Evolutionary conservation across 2,888 invertebrate species (phyloP), one percentile per base, ranked within the genome.

Genomic region (Acanthosoma haemorrhoidale): DNA sequence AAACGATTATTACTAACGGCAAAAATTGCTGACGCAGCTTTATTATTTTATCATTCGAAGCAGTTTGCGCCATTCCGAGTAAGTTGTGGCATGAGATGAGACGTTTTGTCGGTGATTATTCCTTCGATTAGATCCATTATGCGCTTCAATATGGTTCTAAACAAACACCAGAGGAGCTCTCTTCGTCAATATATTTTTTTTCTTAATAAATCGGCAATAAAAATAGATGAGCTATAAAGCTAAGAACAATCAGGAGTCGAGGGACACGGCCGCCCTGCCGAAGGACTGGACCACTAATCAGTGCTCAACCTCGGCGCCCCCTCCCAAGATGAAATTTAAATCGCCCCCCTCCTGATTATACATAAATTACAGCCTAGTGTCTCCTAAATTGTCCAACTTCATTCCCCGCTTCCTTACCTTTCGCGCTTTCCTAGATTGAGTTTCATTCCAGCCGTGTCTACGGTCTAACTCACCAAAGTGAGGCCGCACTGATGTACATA

Each of bases 381-480:
- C 64, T 64, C 64, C 64, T 64, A 64, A 64, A 64, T 64, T 64
- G 64, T 64, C 64, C 41, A 64, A 64, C 64, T 64, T 64, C 64
- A 64, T 64, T 64, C 64, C 64, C 38, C 16, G 25, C 18, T 39
- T 61, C 61, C 61, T 61, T 61, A 36, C 21, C 21, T 34, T 34
- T 8, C 6, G 31, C 34, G 16, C 16, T 13, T 29, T 21, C 25
- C 58, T 59, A 32, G 59, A 59, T 59, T 59, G 59, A 32, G 59
- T 59, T 34, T 32, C 51, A n/a, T 51, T 32, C 29, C 51, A 13
- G n/a, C 51, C 51, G 21, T 51, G 51, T 51, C 51, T n/a, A n/a
- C n/a, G 51, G 25, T 5, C 13, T 21, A 51, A 21, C 51, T 51
- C 51, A 51, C n/a, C 51, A 25, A 51, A n/a, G 25, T 51, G 29